Evolutionary conservation across 2,113 vertebrate genomes (phyloP).

Genomic region (Sapayoa aenigma): DNA sequence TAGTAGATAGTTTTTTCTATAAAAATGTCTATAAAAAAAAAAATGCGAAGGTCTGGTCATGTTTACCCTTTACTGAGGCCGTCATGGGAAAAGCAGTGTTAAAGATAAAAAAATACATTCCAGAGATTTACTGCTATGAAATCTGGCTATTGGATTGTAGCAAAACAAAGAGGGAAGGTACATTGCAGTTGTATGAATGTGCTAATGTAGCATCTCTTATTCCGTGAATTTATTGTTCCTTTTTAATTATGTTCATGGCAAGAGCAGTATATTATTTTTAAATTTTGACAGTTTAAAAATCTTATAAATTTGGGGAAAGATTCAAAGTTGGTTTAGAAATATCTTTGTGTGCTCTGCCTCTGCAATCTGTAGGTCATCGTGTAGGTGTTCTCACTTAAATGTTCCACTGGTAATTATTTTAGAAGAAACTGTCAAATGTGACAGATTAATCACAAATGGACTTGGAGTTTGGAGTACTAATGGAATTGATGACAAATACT

Average conservation of each 20-base stretch:
- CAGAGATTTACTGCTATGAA: neutral
- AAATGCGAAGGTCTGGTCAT: neutral
- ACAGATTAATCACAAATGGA: conserved; percentile 27
- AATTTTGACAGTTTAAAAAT: neutral
- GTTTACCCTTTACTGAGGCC: neutral
- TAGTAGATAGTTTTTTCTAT: neutral
- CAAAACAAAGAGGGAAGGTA: neutral
- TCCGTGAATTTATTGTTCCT: neutral
- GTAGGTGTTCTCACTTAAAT: neutral
- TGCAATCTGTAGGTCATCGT: neutral
- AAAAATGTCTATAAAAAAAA: neutral
- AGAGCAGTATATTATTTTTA: neutral
- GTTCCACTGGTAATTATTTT: neutral
- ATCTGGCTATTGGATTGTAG: neutral
- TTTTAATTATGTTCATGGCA: neutral
- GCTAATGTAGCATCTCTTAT: neutral
- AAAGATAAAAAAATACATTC: neutral
- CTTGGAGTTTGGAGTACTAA: neutral
- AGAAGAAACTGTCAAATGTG: neutral
- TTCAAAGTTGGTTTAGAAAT: neutral
- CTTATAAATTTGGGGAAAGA: neutral
- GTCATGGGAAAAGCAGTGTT: neutral
- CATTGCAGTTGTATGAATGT: neutral
- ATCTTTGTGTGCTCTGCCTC: neutral
- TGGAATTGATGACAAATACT: conserved; percentile 41